A percentile compares a stretch with the other conserved stretches of the same genome.
These are phyloP conservation scores for Cephus nigrinus DNA, from an alignment of 2,888 invertebrate species.

Conservation along the genomic window DNA sequence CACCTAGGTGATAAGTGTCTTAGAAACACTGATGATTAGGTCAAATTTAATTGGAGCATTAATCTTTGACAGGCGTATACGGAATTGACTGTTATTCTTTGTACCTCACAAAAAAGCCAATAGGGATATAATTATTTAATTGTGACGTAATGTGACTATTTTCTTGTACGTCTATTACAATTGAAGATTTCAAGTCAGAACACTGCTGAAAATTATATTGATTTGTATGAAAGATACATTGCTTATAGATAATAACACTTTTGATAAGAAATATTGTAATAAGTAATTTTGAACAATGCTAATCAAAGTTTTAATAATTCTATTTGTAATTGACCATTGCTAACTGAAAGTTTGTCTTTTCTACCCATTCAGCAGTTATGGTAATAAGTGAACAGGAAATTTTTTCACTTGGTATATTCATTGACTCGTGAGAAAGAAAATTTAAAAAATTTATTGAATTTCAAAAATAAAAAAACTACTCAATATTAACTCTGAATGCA, in stretches of 20 bases:
- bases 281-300: constrained; percentile 3
- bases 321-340: constrained; percentile 47
- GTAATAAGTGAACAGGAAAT: neutral
- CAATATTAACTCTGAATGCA: neutral
- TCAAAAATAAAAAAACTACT: neutral
- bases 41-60: neutral
- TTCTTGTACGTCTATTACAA: neutral
- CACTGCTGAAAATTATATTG: neutral
- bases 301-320: constrained; percentile 33
- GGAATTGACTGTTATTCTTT: neutral
- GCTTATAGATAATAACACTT: neutral
- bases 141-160: neutral
- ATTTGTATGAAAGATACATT: neutral
- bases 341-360: neutral
- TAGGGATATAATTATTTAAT: neutral
- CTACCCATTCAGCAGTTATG: neutral
- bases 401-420: neutral
- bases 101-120: neutral
- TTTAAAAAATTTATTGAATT: neutral
- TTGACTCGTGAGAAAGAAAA: neutral
- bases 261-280: neutral
- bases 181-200: neutral
- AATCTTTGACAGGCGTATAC: neutral
- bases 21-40: neutral
- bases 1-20: neutral